Evolutionary conservation across 2,888 invertebrate species (phyloP), one percentile per base, ranked within the genome.

Genomic region (Vanessa cardui): DNA sequence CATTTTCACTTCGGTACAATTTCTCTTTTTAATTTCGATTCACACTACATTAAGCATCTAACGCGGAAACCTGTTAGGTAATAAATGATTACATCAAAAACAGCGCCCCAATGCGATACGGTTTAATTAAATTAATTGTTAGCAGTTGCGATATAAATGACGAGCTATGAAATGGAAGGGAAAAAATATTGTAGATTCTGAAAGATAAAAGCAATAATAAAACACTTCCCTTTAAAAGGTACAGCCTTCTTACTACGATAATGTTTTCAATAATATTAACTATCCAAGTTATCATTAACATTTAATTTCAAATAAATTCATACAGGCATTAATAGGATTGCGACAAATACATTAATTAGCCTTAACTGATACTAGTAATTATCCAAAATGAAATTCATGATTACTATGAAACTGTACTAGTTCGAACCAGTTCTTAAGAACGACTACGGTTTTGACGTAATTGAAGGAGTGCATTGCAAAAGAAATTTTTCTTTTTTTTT

Each of bases 51-150:
- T 77, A 74, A 71, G 58, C 72, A 72, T 67, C 65, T 72, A 73
- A 72, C 71, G 62, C 76, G 74, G 52, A 77, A 82, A 86, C 84
- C 83, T 84, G 83, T 76, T 80, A 74, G 80, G 77, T 78, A 73
- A 85, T 75, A 81, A 85, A 85, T 82, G 85, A 85, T 84, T 83
- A 83, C 82, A 88, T 88, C 85, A 84, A 83, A 88, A 86, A 81
- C 82, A 80, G 79, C 79, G 78, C 83, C 85, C 84, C 77, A 77
- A 79, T 82, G 79, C 83, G 89, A 86, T 83, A 89, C 80, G 87
- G 81, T 81, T 81, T 92, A 92, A 92, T 92, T 91, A 87, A 92
- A 92, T 92, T 92, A 92, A 92, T 92, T 87, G 89, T 85, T 78
- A 81, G 81, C 83, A 81, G 85, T 87, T 81, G 86, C 87, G 83